A percentile compares a stretch with the other conserved stretches of the same genome.
These are phyloP conservation scores for Trematomus loennbergii DNA, from an alignment of 2,113 vertebrate species.

Conservation along the genomic window DNA sequence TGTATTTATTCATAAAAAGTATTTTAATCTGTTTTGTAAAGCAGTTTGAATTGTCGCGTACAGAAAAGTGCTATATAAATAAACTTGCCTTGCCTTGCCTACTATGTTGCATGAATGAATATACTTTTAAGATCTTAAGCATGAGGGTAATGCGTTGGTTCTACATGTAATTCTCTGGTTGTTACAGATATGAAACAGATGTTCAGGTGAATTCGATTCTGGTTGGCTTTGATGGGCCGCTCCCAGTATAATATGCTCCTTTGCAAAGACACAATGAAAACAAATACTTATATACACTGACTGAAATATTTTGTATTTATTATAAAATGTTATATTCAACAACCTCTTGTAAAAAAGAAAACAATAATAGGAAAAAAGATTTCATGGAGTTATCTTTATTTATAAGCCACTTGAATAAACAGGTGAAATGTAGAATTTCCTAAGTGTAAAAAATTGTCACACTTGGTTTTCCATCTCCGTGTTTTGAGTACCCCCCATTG, in stretches of 20 bases:
- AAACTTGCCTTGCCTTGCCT: too few species aligned
- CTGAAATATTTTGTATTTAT: neutral
- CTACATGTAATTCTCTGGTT: slow-evolving; percentile 8
- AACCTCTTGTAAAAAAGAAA: neutral
- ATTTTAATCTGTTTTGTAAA: too few species aligned
- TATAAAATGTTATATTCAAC: neutral
- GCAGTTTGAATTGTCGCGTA: too few species aligned
- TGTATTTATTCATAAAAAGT: too few species aligned
- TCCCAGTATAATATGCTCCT: neutral
- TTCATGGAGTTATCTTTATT: neutral
- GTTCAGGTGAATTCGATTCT: slow-evolving; percentile 7
- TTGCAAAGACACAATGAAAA: neutral
- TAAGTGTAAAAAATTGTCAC: slow-evolving; percentile 40
- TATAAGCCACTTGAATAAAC: slow-evolving; percentile 2
- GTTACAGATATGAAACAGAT: slow-evolving; percentile 2
- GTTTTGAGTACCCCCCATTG: slow-evolving; percentile 57
- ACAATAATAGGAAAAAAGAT: neutral
- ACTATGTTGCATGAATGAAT: neutral
- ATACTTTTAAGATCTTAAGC: slow-evolving; percentile 7
- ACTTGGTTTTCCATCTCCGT: slow-evolving; percentile 45
- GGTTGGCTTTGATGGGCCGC: slow-evolving; percentile 26
- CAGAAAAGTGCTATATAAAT: too few species aligned
- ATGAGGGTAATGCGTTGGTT: neutral
- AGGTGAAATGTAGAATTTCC: slow-evolving; percentile 38
- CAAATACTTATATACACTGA: neutral